phyloP scores from a whole-genome alignment of 2,113 vertebrate species.

The Lota lota region DNA sequence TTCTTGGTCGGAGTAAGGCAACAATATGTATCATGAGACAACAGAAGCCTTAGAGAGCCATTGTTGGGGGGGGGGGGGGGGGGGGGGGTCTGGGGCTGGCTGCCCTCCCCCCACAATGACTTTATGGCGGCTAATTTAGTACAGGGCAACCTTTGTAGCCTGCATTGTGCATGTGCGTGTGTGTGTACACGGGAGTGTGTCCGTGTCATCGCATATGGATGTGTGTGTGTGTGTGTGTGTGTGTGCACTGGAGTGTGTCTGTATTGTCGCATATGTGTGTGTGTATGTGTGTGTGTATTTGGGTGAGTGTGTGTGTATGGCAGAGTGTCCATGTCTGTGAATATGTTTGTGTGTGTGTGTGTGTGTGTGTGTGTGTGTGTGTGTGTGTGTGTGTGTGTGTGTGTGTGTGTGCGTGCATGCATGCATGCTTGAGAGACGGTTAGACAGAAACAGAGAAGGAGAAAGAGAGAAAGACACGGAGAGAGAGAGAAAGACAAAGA shows the following conservation, averaged over 20 bases:
- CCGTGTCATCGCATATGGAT: not conserved
- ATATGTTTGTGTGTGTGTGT: too few species aligned
- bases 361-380: too few species aligned
- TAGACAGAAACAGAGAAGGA: not conserved
- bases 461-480: not conserved
- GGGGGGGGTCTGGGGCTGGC: constrained; percentile 35
- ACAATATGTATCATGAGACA: constrained; percentile 54
- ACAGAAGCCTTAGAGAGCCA: constrained; percentile 19
- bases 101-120: constrained; percentile 27
- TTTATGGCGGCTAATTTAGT: constrained; percentile 61
- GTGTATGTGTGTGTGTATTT: constrained; percentile 8
- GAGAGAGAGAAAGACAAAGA: not conserved
- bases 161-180: constrained; percentile 16
- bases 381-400: too few species aligned
- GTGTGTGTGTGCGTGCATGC: too few species aligned
- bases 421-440: not conserved
- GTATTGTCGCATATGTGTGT: not conserved
- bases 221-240: too few species aligned
- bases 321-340: too few species aligned
- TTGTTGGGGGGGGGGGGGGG: too few species aligned
- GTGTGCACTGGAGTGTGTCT: not conserved
- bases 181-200: not conserved
- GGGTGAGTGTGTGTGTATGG: constrained; percentile 11
- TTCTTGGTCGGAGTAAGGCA: constrained; percentile 56
- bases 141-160: not conserved